A percentile compares a stretch with the other conserved stretches of the same genome.
phyloP scores from a whole-genome alignment of 2,888 invertebrate genomes.

The Eilema caniola region DNA sequence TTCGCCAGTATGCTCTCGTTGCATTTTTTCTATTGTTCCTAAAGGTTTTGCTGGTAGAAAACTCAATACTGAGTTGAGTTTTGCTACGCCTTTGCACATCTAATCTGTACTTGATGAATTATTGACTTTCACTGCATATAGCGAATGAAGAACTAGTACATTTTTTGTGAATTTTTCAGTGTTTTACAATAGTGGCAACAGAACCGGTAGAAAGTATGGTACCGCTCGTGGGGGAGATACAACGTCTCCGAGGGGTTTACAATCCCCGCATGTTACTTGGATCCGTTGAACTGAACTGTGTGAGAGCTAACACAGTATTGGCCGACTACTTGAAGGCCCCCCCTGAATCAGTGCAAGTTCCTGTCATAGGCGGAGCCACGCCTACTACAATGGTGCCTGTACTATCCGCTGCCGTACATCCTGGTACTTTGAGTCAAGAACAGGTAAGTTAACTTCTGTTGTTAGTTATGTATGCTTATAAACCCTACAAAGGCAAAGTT shows the following conservation, averaged over 20 bases:
- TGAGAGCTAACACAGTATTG: slow-evolving; percentile 90
- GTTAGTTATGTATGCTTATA: neutral
- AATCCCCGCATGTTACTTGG: slow-evolving; percentile 85
- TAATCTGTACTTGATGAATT: too few species aligned
- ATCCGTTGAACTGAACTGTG: slow-evolving; percentile 90
- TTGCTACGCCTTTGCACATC: neutral
- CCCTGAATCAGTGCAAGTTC: slow-evolving; percentile 88
- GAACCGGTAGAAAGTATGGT: slow-evolving; percentile 90
- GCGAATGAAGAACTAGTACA: neutral
- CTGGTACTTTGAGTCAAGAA: slow-evolving; percentile 80
- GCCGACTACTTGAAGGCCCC: slow-evolving; percentile 88
- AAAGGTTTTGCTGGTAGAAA: neutral
- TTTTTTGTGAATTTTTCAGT: slow-evolving; percentile 52
- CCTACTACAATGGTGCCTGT: slow-evolving; percentile 90
- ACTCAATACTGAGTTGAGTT: too few species aligned
- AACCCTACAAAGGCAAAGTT: neutral
- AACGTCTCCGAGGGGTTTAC: slow-evolving; percentile 82
- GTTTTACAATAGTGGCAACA: slow-evolving; percentile 78
- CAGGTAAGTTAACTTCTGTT: slow-evolving; percentile 59
- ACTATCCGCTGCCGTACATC: slow-evolving; percentile 88
- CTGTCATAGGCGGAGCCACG: slow-evolving; percentile 91
- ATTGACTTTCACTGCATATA: too few species aligned
- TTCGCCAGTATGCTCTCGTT: neutral
- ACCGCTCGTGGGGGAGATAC: slow-evolving; percentile 90
- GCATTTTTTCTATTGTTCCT: neutral